These are phyloP conservation scores for Netelia melanura DNA, from an alignment of 2,888 invertebrate genomes.

Conservation along the genomic window DNA sequence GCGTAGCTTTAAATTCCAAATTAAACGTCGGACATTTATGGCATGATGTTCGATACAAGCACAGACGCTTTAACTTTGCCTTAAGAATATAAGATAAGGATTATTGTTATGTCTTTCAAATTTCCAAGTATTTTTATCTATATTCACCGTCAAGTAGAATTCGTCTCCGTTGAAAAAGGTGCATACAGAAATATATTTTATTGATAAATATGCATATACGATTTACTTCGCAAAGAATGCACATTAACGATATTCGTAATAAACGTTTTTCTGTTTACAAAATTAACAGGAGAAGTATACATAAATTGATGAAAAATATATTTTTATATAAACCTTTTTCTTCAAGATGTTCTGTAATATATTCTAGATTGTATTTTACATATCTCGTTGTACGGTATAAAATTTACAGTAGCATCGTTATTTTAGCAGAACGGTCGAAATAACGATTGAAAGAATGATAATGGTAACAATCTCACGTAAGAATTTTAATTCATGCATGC, in stretches of 20 bases:
- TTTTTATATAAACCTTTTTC: neutral
- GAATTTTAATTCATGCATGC: conserved; percentile 50
- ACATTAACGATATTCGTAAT: too few relatives aligned
- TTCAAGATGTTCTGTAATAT: conserved; percentile 3
- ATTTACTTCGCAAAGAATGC: too few relatives aligned
- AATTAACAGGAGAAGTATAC: too few relatives aligned
- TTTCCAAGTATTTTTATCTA: neutral
- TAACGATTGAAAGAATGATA: conserved; percentile 4
- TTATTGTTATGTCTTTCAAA: neutral
- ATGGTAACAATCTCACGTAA: conserved; percentile 4
- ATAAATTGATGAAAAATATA: too few relatives aligned
- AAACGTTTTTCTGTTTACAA: too few relatives aligned
- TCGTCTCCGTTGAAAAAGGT: neutral
- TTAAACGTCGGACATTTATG: conserved; percentile 10
- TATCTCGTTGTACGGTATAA: conserved; percentile 27
- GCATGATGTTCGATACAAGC: conserved; percentile 17
- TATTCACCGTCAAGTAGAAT: neutral
- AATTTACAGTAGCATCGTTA: neutral
- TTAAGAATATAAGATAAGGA: too few relatives aligned
- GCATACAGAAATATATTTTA: neutral
- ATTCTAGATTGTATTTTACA: conserved; percentile 14
- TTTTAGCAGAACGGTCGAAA: neutral
- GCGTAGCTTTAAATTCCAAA: neutral
- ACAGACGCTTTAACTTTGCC: neutral
- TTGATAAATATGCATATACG: neutral